Conservation (phyloP, 2,888 invertebrate species). For the Mimumesa dahlbomi region DNA sequence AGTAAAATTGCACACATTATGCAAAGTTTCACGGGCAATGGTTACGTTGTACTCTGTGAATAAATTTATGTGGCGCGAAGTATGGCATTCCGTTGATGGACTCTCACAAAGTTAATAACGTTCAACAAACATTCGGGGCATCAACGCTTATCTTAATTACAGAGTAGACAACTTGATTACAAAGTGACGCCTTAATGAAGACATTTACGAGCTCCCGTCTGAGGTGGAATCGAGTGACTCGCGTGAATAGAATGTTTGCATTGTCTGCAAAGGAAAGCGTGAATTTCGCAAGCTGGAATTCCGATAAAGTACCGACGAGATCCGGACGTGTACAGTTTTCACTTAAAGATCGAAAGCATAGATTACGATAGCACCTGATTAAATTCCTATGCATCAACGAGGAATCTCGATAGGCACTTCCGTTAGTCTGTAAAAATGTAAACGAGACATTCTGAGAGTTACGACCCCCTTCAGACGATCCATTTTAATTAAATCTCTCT, state of each 20-base stretch:
- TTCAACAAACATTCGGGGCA: slow-evolving; percentile 52
- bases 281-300: slow-evolving; percentile 17
- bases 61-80: slow-evolving; percentile 48
- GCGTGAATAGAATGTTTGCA: slow-evolving; percentile 45
- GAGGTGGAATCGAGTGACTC: slow-evolving; percentile 47
- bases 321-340: slow-evolving; percentile 20
- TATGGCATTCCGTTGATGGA: slow-evolving; percentile 40
- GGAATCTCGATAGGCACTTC: slow-evolving; percentile 15
- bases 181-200: slow-evolving; percentile 59
- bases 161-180: slow-evolving; percentile 60
- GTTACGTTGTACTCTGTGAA: slow-evolving; percentile 38
- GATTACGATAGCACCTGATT: slow-evolving; percentile 13
- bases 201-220: slow-evolving; percentile 49
- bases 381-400: background rate
- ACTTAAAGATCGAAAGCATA: slow-evolving; percentile 11
- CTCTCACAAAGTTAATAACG: slow-evolving; percentile 57
- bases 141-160: slow-evolving; percentile 58
- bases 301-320: slow-evolving; percentile 10
- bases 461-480: background rate
- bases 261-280: slow-evolving; percentile 34
- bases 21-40: slow-evolving; percentile 41
- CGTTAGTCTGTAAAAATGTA: background rate
- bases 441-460: background rate
- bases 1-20: slow-evolving; percentile 30
- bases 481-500: slow-evolving; percentile 7